A percentile compares a stretch with the other conserved stretches of the same genome.
phyloP scores from a whole-genome alignment of 2,113 vertebrate genomes.

The Paratilapia polleni region DNA sequence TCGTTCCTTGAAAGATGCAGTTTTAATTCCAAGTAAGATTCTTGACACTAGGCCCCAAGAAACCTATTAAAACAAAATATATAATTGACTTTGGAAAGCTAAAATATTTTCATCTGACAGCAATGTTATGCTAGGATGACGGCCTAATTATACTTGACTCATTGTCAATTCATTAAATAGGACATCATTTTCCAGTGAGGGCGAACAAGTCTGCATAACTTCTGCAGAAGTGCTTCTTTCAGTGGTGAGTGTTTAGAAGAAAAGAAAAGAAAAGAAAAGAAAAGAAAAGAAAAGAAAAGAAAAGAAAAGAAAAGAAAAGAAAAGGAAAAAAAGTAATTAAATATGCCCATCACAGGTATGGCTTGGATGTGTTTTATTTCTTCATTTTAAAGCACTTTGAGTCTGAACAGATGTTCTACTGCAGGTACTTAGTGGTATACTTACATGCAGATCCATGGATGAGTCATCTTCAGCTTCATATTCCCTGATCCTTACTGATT shows the following conservation, averaged over 20 bases:
- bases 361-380: conserved; percentile 9
- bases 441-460: conserved; percentile 9
- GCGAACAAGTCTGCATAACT: conserved; percentile 14
- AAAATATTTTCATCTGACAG: conserved; percentile 51
- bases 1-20: conserved; percentile 39
- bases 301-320: not conserved
- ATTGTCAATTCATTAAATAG: conserved; percentile 55
- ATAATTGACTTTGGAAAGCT: conserved; percentile 45
- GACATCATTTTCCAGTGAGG: conserved; percentile 30
- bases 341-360: not conserved
- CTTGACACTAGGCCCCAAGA: conserved; percentile 36
- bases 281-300: not conserved
- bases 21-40: conserved; percentile 35
- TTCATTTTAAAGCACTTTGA: conserved; percentile 14
- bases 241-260: not conserved
- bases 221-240: conserved; percentile 17
- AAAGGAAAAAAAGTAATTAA: not conserved
- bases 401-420: conserved; percentile 5
- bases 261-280: not conserved
- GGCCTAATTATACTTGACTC: conserved; percentile 50
- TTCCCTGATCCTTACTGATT: conserved; percentile 4
- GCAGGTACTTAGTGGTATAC: not conserved
- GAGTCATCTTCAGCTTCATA: conserved; percentile 18
- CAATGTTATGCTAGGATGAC: conserved; percentile 36
- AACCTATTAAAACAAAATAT: conserved; percentile 48